phyloP scores from a whole-genome alignment of 2,113 vertebrate species.

The Anas platyrhynchos region DNA sequence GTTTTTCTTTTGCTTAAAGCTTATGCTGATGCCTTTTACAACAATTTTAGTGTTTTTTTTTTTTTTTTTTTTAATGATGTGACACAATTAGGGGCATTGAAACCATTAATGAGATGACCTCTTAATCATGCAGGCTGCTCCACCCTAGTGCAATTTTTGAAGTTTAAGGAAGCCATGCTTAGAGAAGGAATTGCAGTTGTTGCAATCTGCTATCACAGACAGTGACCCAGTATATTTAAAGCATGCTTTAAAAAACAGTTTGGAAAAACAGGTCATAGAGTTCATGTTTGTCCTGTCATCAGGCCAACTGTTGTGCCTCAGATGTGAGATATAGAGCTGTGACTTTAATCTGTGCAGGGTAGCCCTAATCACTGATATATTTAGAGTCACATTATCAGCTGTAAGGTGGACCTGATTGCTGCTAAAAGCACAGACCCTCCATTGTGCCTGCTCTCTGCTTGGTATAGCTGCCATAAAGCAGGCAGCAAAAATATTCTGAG shows the following conservation, averaged over 20 bases:
- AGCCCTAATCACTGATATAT: constrained; percentile 46
- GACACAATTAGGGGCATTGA: not conserved
- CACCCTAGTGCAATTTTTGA: not conserved
- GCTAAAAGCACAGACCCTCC: not conserved
- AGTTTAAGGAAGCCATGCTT: not conserved
- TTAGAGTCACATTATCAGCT: constrained; percentile 56
- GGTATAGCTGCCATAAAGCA: not conserved
- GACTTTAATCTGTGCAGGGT: constrained; percentile 43
- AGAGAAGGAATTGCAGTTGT: not conserved
- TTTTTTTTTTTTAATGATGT: not conserved
- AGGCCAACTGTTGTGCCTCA: constrained; percentile 23
- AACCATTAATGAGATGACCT: not conserved
- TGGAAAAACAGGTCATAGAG: constrained; percentile 47
- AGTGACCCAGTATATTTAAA: constrained; percentile 27
- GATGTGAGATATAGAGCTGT: constrained; percentile 32
- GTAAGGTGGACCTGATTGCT: not conserved
- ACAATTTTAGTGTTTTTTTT: not conserved
- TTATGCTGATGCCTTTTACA: not conserved
- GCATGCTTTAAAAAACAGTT: not conserved
- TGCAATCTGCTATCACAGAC: not conserved
- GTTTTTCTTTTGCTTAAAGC: not conserved
- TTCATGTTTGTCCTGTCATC: constrained; percentile 51
- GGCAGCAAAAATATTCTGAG: not conserved
- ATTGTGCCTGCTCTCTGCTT: not conserved
- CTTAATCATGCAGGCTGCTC: not conserved